Evolutionary conservation across 2,888 invertebrate species (phyloP).

Genomic region (Reticulitermes lucifugus): DNA sequence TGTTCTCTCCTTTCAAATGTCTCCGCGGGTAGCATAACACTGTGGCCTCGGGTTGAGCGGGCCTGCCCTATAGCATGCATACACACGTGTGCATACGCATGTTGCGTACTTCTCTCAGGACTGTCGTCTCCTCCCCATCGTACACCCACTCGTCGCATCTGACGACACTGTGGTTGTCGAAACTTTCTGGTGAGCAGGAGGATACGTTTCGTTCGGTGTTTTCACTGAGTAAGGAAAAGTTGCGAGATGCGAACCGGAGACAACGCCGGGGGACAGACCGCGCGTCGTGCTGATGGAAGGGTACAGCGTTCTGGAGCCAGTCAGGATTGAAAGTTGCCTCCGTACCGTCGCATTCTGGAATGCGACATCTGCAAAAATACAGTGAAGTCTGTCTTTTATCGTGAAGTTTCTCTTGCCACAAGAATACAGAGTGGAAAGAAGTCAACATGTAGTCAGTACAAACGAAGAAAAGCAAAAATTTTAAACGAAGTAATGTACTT

Average conservation of each 20-base stretch:
- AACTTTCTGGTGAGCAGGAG: slow-evolving; percentile 59
- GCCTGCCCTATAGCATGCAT: too few relatives aligned
- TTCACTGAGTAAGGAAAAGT: slow-evolving; percentile 22
- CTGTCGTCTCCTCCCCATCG: slow-evolving; percentile 69
- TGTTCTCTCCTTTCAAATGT: too few relatives aligned
- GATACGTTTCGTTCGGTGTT: background rate
- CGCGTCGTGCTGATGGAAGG: slow-evolving; percentile 60
- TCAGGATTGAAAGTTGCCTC: slow-evolving; percentile 58
- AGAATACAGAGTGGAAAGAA: background rate
- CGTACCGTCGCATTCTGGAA: slow-evolving; percentile 67
- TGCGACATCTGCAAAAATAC: slow-evolving; percentile 63
- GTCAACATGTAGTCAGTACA: background rate
- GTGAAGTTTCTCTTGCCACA: background rate
- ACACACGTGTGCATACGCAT: too few relatives aligned
- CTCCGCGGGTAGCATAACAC: too few relatives aligned
- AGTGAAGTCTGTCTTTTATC: background rate
- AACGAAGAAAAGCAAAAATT: background rate
- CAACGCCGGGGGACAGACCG: slow-evolving; percentile 33
- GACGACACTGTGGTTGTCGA: slow-evolving; percentile 57
- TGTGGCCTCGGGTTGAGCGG: too few relatives aligned
- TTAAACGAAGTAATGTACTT: too few relatives aligned
- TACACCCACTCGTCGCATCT: slow-evolving; percentile 70
- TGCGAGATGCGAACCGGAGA: slow-evolving; percentile 45
- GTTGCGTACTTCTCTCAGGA: slow-evolving; percentile 71
- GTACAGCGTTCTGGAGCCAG: slow-evolving; percentile 67